These are phyloP conservation scores for Spisula subtruncata DNA, from an alignment of 2,888 invertebrate species.

Conservation along the genomic window DNA sequence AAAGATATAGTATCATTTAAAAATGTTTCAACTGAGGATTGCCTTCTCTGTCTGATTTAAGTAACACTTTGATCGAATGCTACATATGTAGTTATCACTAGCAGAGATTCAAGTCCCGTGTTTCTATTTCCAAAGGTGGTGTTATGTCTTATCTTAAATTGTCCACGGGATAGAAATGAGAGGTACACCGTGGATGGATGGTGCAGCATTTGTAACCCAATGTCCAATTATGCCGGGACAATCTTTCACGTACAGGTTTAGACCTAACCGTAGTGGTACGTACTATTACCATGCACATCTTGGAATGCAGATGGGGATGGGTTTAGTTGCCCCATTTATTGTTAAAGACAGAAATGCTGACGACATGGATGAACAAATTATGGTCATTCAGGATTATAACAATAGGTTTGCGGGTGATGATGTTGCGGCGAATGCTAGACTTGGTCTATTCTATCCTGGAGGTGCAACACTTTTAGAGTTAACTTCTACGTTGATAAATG, in stretches of 20 bases:
- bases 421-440: not conserved
- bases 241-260: constrained; percentile 74
- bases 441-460: constrained; percentile 31
- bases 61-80: too few species aligned
- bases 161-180: constrained; percentile 80
- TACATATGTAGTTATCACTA: too few species aligned
- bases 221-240: constrained; percentile 78
- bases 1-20: too few species aligned
- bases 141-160: too few species aligned
- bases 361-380: constrained; percentile 44
- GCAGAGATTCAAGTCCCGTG: too few species aligned
- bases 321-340: constrained; percentile 72
- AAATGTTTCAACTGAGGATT: too few species aligned
- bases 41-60: too few species aligned
- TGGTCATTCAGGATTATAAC: constrained; percentile 72
- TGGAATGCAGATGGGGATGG: constrained; percentile 65
- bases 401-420: constrained; percentile 49
- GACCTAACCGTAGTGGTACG: constrained; percentile 69
- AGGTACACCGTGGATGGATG: constrained; percentile 81
- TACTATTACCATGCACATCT: constrained; percentile 76
- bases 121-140: too few species aligned
- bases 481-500: constrained; percentile 74
- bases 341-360: constrained; percentile 54
- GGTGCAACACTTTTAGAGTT: constrained; percentile 43
- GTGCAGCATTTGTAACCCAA: constrained; percentile 78